phyloP scores from a whole-genome alignment of 1,140 invertebrate species.

The Philopotamus ludificatus region DNA sequence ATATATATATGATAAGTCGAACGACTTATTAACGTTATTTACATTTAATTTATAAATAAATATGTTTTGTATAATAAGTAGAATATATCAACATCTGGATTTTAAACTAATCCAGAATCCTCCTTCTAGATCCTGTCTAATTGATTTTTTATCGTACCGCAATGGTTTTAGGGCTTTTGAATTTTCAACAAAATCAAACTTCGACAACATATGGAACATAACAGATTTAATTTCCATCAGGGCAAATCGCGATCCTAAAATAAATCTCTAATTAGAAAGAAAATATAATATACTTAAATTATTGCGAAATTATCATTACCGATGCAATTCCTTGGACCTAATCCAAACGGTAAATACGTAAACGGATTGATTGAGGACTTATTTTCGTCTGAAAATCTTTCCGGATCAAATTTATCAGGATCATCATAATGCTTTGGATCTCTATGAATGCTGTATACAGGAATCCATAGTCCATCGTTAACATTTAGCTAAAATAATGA shows the following conservation, averaged over 20 bases:
- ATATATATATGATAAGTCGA: too few relatives aligned
- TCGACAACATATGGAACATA: constrained; percentile 41
- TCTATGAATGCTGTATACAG: constrained; percentile 46
- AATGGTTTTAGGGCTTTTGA: constrained; percentile 41
- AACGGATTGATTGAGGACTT: constrained; percentile 44
- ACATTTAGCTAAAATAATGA: background rate
- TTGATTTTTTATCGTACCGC: constrained; percentile 30
- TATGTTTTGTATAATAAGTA: too few relatives aligned
- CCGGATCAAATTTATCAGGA: constrained; percentile 60
- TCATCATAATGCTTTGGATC: constrained; percentile 58
- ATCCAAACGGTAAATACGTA: constrained; percentile 59
- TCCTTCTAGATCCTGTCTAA: constrained; percentile 37
- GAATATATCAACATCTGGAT: constrained; percentile 27
- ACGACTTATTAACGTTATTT: too few relatives aligned
- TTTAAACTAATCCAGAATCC: constrained; percentile 46
- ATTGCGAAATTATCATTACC: constrained; percentile 42
- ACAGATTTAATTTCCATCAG: constrained; percentile 38
- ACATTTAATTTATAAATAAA: too few relatives aligned
- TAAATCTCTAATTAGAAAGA: background rate
- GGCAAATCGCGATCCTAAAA: background rate
- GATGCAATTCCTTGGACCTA: constrained; percentile 61
- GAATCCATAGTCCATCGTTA: constrained; percentile 43
- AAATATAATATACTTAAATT: background rate
- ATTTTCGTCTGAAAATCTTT: constrained; percentile 47
- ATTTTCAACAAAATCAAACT: constrained; percentile 50